Percentiles rank a stretch among this genome's conserved stretches.
These are phyloP conservation scores for Lordiphosa collinella DNA, from an alignment of 1,140 invertebrate genomes.

Conservation along the genomic window DNA sequence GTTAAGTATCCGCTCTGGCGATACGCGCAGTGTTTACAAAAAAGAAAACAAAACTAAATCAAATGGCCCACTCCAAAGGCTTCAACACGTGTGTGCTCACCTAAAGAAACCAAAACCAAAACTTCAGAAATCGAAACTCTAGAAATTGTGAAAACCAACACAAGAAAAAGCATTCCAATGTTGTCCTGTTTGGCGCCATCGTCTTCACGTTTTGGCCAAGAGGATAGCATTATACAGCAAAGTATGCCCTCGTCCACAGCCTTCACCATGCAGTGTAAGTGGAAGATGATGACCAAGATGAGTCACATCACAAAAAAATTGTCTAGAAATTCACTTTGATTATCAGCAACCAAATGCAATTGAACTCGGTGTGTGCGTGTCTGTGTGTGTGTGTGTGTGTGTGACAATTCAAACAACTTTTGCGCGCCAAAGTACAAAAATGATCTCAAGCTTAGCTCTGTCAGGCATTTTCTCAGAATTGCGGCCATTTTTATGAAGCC, in stretches of 20 bases:
- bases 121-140: conserved; percentile 12
- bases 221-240: conserved; percentile 79
- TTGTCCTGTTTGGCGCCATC: conserved; percentile 79
- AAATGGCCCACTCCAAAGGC: conserved; percentile 28
- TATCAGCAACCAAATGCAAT: conserved; percentile 64
- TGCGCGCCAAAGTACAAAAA: conserved; percentile 46
- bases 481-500: conserved; percentile 47
- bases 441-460: conserved; percentile 36
- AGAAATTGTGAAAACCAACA: conserved; percentile 21
- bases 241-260: conserved; percentile 79
- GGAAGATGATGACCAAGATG: conserved; percentile 8
- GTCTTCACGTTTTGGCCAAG: conserved; percentile 79
- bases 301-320: conserved; percentile 32
- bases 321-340: conserved; percentile 40
- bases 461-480: conserved; percentile 19
- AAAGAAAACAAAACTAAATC: conserved; percentile 13
- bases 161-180: conserved; percentile 78
- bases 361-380: conserved; percentile 27
- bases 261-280: conserved; percentile 80
- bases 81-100: conserved; percentile 50
- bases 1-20: conserved; percentile 23
- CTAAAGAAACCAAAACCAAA: conserved; percentile 15
- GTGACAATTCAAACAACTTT: conserved; percentile 46
- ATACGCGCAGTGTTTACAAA: conserved; percentile 2
- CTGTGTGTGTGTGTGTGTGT: conserved; percentile 6